A percentile compares a stretch with the other conserved stretches of the same genome.
phyloP scores from a whole-genome alignment of 2,888 invertebrate genomes.

The Polia nebulosa region DNA sequence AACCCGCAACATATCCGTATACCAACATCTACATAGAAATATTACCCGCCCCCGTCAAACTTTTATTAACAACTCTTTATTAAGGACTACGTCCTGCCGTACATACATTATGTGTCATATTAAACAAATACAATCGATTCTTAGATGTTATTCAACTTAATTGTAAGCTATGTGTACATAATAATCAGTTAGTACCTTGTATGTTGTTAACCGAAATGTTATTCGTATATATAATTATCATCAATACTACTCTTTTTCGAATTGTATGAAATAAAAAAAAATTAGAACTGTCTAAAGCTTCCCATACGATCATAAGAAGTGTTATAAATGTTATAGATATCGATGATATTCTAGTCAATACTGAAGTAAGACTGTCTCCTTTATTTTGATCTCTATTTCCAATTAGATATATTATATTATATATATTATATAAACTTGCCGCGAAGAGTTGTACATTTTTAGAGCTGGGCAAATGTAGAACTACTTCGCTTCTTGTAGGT shows the following conservation, averaged over 20 bases:
- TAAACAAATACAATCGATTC: constrained; percentile 78
- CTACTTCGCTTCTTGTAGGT: constrained; percentile 76
- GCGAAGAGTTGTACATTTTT: constrained; percentile 88
- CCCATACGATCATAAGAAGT: constrained; percentile 27
- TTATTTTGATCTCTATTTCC: constrained; percentile 62
- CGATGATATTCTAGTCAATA: constrained; percentile 75
- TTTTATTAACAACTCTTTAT: constrained; percentile 61
- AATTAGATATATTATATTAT: constrained; percentile 55
- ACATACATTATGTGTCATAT: constrained; percentile 69
- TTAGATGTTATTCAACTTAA: constrained; percentile 82
- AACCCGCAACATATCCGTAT: constrained; percentile 71
- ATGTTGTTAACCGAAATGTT: constrained; percentile 76
- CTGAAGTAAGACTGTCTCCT: constrained; percentile 78
- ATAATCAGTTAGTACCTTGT: constrained; percentile 79
- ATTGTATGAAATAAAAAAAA: constrained; percentile 67
- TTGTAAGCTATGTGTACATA: constrained; percentile 88
- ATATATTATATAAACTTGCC: constrained; percentile 50
- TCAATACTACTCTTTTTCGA: constrained; percentile 43
- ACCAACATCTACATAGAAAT: constrained; percentile 70
- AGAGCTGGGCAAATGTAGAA: constrained; percentile 90
- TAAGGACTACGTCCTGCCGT: constrained; percentile 65
- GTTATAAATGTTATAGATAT: constrained; percentile 63
- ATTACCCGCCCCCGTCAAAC: constrained; percentile 81
- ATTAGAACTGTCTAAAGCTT: constrained; percentile 50
- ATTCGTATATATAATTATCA: constrained; percentile 54